Percentiles rank a stretch among this genome's conserved stretches.
These are phyloP conservation scores for Catocala sponsa DNA, from an alignment of 2,888 invertebrate species.

Conservation along the genomic window DNA sequence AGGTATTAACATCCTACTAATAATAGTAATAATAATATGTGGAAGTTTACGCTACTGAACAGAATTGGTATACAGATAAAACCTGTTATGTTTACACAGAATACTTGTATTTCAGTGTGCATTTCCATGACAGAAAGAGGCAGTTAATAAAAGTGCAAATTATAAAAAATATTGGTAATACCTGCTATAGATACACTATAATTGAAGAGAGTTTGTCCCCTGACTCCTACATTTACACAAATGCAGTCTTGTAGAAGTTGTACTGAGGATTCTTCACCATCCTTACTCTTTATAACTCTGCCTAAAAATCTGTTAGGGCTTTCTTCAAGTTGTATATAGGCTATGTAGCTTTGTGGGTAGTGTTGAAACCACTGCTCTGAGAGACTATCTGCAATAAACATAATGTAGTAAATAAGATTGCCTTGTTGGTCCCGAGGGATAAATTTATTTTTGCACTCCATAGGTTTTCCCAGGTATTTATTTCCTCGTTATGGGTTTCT, in stretches of 20 bases:
- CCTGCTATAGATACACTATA: conserved; percentile 87
- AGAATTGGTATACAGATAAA: too few species aligned
- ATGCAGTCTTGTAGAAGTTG: conserved; percentile 82
- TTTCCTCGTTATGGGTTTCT: too few species aligned
- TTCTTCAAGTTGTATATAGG: conserved; percentile 66
- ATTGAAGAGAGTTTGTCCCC: conserved; percentile 90
- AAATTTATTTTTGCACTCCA: too few species aligned
- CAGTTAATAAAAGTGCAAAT: too few species aligned
- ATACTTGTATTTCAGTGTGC: too few species aligned
- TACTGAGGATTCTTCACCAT: conserved; percentile 56
- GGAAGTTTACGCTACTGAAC: too few species aligned
- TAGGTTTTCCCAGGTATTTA: too few species aligned
- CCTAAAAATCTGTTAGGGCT: conserved; percentile 67
- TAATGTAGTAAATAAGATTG: neutral
- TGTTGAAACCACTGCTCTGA: conserved; percentile 64
- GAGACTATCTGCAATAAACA: conserved; percentile 66
- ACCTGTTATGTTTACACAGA: too few species aligned
- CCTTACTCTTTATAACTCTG: conserved; percentile 63
- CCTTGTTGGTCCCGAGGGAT: too few species aligned
- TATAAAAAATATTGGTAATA: conserved; percentile 40
- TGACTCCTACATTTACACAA: conserved; percentile 90
- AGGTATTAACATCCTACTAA: too few species aligned
- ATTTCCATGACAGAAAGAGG: too few species aligned
- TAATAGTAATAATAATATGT: too few species aligned
- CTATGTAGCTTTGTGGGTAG: conserved; percentile 71